Percentiles rank a stretch among this genome's conserved stretches.
Evolutionary conservation across 2,797 vertebrate species (phyloP).

Genomic region (Hippoglossus hippoglossus): DNA sequence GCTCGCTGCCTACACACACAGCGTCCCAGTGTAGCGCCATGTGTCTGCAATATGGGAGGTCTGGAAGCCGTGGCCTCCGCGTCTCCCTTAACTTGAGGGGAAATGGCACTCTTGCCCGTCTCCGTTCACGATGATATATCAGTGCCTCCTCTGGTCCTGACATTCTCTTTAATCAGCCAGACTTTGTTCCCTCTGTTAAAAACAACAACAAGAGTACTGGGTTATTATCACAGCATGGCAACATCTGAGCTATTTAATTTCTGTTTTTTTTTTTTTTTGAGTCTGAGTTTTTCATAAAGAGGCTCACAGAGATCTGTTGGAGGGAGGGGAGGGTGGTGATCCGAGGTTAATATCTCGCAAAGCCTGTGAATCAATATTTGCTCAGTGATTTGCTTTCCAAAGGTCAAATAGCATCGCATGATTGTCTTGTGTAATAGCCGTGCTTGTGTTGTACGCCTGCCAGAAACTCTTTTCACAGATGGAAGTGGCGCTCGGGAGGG

Average conservation of each 20-base stretch:
- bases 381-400: conserved; percentile 58
- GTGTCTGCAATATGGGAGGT: conserved; percentile 80
- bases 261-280: conserved; percentile 1
- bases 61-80: conserved; percentile 45
- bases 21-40: conserved; percentile 54
- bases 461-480: conserved; percentile 46
- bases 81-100: conserved; percentile 42
- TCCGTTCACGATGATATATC: conserved; percentile 17
- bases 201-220: background rate
- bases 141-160: conserved; percentile 21
- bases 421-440: conserved; percentile 61
- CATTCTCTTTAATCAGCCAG: conserved; percentile 51
- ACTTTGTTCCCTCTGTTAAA: conserved; percentile 39
- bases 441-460: conserved; percentile 56
- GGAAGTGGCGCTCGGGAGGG: conserved; percentile 35
- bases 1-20: conserved; percentile 32
- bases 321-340: background rate
- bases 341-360: conserved; percentile 16
- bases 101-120: conserved; percentile 38
- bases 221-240: conserved; percentile 32
- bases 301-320: conserved; percentile 10
- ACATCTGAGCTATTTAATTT: conserved; percentile 29
- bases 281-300: conserved; percentile 10
- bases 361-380: conserved; percentile 63
- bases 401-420: conserved; percentile 60